phyloP scores from a whole-genome alignment of 2,113 vertebrate species.

The Charadrius vociferus region DNA sequence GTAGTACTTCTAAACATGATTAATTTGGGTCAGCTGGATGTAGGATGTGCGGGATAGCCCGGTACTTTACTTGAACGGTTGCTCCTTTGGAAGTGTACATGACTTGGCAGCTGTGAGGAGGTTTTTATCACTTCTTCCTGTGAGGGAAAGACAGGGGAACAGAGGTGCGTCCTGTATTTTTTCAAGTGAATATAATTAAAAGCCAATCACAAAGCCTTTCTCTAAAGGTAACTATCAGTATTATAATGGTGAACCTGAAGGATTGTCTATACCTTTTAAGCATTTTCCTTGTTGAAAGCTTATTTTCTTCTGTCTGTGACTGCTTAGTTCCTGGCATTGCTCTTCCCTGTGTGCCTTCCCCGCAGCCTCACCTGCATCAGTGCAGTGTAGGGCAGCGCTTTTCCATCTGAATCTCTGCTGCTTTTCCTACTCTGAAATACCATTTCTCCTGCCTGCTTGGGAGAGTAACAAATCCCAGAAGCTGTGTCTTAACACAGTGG shows the following conservation, averaged over 20 bases:
- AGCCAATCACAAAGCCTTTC: not conserved
- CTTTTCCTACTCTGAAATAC: not conserved
- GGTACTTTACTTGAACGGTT: not conserved
- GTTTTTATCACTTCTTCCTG: slow-evolving; percentile 2
- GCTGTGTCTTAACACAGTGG: not conserved
- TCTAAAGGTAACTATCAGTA: not conserved
- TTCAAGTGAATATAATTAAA: slow-evolving; percentile 20
- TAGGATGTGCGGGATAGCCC: not conserved
- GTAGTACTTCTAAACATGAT: not conserved
- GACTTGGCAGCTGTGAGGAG: not conserved
- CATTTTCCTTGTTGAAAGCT: not conserved
- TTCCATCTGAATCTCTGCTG: not conserved
- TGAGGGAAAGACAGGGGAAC: not conserved
- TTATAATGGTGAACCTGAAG: not conserved
- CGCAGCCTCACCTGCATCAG: not conserved
- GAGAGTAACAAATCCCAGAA: not conserved
- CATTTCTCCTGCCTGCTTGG: not conserved
- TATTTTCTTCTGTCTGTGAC: not conserved
- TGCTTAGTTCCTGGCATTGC: not conserved
- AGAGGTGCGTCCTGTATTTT: slow-evolving; percentile 3
- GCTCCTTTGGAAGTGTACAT: not conserved
- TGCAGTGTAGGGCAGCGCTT: not conserved
- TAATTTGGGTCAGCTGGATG: not conserved
- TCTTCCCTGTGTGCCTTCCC: not conserved
- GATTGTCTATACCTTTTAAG: not conserved